phyloP scores from a whole-genome alignment of 2,113 vertebrate genomes.

The Microtus montanus region DNA sequence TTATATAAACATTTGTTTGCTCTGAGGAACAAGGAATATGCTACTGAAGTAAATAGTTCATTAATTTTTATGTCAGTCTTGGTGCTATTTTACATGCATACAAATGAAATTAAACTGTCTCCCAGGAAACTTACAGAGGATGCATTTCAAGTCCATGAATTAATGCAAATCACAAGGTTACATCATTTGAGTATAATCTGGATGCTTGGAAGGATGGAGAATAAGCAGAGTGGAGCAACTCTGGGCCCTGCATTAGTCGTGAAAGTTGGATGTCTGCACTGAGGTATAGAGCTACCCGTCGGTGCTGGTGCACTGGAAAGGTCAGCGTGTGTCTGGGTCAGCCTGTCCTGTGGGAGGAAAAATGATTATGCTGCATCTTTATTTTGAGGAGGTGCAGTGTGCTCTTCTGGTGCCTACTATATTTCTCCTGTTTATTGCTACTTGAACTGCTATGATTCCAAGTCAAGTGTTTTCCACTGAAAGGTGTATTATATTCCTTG shows the following conservation, averaged over 20 bases:
- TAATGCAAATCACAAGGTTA: constrained; percentile 69
- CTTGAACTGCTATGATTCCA: neutral
- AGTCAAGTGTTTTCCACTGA: neutral
- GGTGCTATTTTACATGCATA: constrained; percentile 69
- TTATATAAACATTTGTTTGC: constrained; percentile 50
- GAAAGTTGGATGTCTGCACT: constrained; percentile 30
- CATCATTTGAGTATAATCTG: constrained; percentile 58
- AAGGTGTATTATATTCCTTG: constrained; percentile 3
- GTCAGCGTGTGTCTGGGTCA: neutral
- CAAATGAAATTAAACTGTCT: constrained; percentile 70
- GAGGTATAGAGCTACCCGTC: neutral
- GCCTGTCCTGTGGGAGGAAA: neutral
- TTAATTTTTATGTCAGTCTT: constrained; percentile 74
- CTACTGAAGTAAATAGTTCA: constrained; percentile 68
- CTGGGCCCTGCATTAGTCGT: constrained; percentile 61
- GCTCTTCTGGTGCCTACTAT: neutral
- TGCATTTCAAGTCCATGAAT: constrained; percentile 63
- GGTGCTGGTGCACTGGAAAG: neutral
- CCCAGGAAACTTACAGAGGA: constrained; percentile 60
- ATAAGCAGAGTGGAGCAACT: constrained; percentile 48
- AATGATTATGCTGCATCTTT: neutral
- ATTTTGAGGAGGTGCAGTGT: constrained; percentile 4
- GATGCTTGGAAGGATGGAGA: constrained; percentile 58
- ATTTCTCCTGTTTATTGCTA: constrained; percentile 47
- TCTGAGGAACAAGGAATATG: constrained; percentile 27